phyloP scores from a whole-genome alignment of 2,888 invertebrate species.

The Perithous albicinctus region DNA sequence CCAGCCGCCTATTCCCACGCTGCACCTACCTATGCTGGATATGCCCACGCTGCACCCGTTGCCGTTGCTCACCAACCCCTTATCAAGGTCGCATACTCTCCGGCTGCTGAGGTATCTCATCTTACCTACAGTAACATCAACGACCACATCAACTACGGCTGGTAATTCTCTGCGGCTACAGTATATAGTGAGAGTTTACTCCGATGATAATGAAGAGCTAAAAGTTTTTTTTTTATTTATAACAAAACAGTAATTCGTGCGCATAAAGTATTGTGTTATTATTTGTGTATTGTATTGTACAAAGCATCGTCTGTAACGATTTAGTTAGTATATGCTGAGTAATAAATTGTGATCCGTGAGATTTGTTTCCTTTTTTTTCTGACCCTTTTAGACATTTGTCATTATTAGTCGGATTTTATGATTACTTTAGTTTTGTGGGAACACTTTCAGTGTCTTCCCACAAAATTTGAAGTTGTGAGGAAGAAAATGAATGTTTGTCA shows the following conservation, averaged over 20 bases:
- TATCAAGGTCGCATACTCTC: constrained; percentile 67
- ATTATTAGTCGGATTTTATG: not conserved
- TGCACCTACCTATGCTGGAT: constrained; percentile 10
- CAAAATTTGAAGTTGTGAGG: too few relatives aligned
- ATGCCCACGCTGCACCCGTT: constrained; percentile 52
- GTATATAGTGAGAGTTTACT: not conserved
- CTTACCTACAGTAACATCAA: constrained; percentile 70
- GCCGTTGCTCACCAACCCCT: constrained; percentile 58
- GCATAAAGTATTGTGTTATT: not conserved
- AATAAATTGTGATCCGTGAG: constrained; percentile 57
- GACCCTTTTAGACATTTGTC: too few relatives aligned
- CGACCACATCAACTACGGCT: constrained; percentile 70
- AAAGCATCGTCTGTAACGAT: constrained; percentile 45
- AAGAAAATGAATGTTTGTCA: too few relatives aligned
- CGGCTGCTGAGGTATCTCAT: constrained; percentile 69
- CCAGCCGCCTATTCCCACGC: constrained; percentile 56
- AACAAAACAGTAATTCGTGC: not conserved
- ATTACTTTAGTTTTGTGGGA: too few relatives aligned
- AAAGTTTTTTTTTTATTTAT: not conserved
- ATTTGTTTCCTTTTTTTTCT: not conserved
- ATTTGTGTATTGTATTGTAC: constrained; percentile 39
- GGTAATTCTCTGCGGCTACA: constrained; percentile 56
- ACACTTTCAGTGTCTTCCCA: too few relatives aligned
- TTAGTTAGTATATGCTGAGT: constrained; percentile 31
- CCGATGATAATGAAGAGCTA: not conserved